A percentile compares a stretch with the other conserved stretches of the same genome.
Evolutionary conservation across 2,797 vertebrate species (phyloP).

Genomic region (Mormyrops boulengeri): DNA sequence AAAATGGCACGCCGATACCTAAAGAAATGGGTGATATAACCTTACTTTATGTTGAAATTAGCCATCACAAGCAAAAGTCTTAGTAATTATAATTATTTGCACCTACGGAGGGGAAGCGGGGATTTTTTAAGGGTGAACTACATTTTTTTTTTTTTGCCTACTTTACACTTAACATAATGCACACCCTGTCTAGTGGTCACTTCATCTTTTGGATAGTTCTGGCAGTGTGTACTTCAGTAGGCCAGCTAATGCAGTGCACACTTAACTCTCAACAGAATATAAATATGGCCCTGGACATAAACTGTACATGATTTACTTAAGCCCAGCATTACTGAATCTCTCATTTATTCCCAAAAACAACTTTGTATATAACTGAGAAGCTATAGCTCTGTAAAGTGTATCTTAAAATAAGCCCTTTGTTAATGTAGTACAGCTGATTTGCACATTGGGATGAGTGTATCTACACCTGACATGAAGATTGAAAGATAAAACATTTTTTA

Average conservation of each 20-base stretch:
- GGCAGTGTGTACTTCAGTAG: neutral
- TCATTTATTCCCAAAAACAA: neutral
- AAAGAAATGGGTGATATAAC: neutral
- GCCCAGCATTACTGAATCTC: neutral
- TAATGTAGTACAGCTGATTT: neutral
- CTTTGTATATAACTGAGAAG: neutral
- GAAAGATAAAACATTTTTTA: neutral
- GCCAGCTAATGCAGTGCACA: neutral
- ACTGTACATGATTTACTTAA: neutral
- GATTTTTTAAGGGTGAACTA: neutral
- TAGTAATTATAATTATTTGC: neutral
- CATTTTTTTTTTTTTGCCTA: neutral
- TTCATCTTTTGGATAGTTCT: neutral
- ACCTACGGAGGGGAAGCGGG: neutral
- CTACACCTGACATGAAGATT: neutral
- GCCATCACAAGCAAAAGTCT: neutral
- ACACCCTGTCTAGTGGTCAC: neutral
- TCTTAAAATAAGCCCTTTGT: neutral
- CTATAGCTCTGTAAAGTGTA: neutral
- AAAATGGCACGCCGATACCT: neutral
- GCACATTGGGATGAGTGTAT: neutral
- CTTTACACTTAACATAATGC: neutral
- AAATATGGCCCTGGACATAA: neutral
- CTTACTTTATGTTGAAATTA: neutral
- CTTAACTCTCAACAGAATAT: neutral